These are phyloP conservation scores for Tetramorium parvispinum DNA, from an alignment of 1,140 invertebrate species.

Conservation along the genomic window DNA sequence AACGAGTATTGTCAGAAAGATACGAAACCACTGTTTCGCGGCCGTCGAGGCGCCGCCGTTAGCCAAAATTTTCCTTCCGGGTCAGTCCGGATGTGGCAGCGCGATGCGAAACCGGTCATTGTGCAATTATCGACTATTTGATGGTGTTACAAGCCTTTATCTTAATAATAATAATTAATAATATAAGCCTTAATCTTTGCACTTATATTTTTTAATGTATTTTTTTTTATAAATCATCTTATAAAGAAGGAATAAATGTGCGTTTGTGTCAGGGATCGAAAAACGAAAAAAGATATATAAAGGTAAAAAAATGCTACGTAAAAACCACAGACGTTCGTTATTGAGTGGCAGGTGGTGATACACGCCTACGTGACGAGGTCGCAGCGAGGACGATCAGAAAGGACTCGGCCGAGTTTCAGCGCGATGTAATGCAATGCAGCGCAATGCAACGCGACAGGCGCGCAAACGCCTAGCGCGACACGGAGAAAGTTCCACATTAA, in stretches of 20 bases:
- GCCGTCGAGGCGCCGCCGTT: conserved; percentile 24
- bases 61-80: conserved; percentile 9
- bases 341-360: conserved; percentile 36
- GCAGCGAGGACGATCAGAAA: conserved; percentile 68
- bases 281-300: background rate
- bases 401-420: conserved; percentile 35
- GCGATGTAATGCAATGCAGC: background rate
- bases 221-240: background rate
- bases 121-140: background rate
- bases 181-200: background rate
- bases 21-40: conserved; percentile 55
- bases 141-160: background rate
- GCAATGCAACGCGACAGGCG: background rate
- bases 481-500: conserved; percentile 48
- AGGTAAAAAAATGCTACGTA: background rate
- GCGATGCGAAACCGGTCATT: background rate
- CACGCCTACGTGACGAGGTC: conserved; percentile 69
- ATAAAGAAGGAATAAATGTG: background rate
- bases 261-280: background rate
- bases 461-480: background rate
- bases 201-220: background rate
- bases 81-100: background rate
- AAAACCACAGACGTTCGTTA: background rate
- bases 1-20: conserved; percentile 80
- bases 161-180: no score